phyloP scores from a whole-genome alignment of 2,797 vertebrate species.

The Melanotaenia boesemani region DNA sequence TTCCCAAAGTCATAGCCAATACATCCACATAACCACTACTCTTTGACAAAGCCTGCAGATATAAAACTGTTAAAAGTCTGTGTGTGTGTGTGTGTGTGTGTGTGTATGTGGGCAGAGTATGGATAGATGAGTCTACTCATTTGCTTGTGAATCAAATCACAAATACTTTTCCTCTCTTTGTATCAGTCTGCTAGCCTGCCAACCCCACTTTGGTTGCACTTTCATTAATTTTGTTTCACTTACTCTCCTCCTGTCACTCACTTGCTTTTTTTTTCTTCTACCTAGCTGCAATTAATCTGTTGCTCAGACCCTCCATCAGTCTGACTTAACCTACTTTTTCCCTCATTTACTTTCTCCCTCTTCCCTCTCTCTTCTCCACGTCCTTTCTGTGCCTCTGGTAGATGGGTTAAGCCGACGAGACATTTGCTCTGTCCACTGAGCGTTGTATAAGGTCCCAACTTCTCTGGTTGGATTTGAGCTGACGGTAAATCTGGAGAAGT shows the following conservation, averaged over 20 bases:
- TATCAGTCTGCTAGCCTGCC: constrained; percentile 37
- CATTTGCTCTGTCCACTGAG: constrained; percentile 64
- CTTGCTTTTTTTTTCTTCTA: constrained; percentile 45
- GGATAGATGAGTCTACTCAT: constrained; percentile 29
- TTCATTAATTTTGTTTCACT: constrained; percentile 65
- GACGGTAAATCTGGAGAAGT: constrained; percentile 64
- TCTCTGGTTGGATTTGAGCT: constrained; percentile 55
- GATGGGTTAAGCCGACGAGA: constrained; percentile 68
- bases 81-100: too few species aligned
- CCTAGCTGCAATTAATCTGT: constrained; percentile 79
- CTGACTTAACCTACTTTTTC: constrained; percentile 81
- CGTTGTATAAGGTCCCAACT: constrained; percentile 49
- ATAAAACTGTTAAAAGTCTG: constrained; percentile 53
- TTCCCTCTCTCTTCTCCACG: constrained; percentile 22
- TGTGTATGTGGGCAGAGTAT: background rate
- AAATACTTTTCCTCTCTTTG: constrained; percentile 59
- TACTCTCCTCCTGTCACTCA: constrained; percentile 56
- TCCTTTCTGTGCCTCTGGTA: constrained; percentile 52
- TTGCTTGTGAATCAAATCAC: constrained; percentile 70
- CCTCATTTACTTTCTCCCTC: constrained; percentile 58
- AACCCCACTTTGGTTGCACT: constrained; percentile 47
- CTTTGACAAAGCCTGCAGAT: constrained; percentile 56
- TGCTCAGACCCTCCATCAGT: constrained; percentile 75
- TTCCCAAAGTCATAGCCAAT: constrained; percentile 40
- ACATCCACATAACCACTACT: constrained; percentile 47